Evolutionary conservation across 2,888 invertebrate species (phyloP).

Genomic region (Melolontha melolontha): DNA sequence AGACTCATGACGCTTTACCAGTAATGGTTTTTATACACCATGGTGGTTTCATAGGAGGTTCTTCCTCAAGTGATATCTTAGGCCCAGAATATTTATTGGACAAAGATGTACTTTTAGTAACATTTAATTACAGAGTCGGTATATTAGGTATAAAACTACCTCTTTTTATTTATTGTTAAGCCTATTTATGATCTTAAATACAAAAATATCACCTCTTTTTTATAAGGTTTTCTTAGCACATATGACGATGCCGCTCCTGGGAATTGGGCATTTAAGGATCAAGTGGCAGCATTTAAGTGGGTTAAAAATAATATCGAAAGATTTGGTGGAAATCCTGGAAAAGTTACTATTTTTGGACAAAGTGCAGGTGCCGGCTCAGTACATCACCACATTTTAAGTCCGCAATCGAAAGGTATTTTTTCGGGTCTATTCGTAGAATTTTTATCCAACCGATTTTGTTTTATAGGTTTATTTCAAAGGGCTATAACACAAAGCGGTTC

Average conservation of each 20-base stretch:
- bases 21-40: constrained; percentile 70
- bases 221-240: constrained; percentile 65
- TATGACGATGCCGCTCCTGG: constrained; percentile 66
- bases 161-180: background rate
- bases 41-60: constrained; percentile 68
- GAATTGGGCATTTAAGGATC: constrained; percentile 68
- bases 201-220: background rate
- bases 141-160: constrained; percentile 54
- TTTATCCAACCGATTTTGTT: background rate
- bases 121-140: constrained; percentile 65
- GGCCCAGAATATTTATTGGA: constrained; percentile 70
- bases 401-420: constrained; percentile 59
- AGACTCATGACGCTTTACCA: constrained; percentile 52
- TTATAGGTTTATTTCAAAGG: constrained; percentile 63
- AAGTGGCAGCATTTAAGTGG: constrained; percentile 66
- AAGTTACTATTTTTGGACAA: constrained; percentile 67
- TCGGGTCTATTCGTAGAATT: background rate
- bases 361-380: constrained; percentile 64
- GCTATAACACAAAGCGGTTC: constrained; percentile 67
- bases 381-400: constrained; percentile 67
- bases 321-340: constrained; percentile 65
- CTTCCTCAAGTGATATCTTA: constrained; percentile 61
- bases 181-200: background rate
- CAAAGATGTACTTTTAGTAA: constrained; percentile 65
- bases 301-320: constrained; percentile 63